These are phyloP conservation scores for Oreotrochilus melanogaster DNA, from an alignment of 2,113 vertebrate species.

Conservation along the genomic window DNA sequence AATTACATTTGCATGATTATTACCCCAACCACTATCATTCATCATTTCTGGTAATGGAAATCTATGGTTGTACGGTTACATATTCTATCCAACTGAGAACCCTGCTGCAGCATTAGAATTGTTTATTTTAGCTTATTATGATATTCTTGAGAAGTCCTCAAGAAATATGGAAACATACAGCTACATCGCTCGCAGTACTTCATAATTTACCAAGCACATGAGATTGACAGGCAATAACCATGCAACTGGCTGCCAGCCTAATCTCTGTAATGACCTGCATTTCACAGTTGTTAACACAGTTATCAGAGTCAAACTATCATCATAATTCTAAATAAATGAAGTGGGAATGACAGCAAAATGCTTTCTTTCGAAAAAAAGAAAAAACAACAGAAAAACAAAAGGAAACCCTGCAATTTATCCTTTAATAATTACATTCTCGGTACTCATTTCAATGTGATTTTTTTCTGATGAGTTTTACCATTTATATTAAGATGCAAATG, in stretches of 20 bases:
- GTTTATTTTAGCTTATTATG: conserved; percentile 20
- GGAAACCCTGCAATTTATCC: neutral
- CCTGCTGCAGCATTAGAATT: neutral
- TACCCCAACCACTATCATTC: neutral
- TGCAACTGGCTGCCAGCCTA: neutral
- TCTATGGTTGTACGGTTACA: neutral
- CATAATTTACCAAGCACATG: neutral
- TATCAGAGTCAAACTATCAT: neutral
- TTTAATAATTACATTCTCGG: neutral
- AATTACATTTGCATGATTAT: conserved; percentile 54
- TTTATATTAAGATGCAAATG: conserved; percentile 5
- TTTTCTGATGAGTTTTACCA: neutral
- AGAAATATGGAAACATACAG: neutral
- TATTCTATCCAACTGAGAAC: conserved; percentile 3
- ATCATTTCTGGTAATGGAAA: conserved; percentile 17
- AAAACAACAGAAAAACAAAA: too few relatives aligned
- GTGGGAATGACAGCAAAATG: neutral
- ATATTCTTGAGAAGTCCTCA: conserved; percentile 17
- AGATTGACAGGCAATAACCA: neutral
- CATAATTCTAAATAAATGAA: neutral
- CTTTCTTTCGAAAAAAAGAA: neutral
- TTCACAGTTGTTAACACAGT: conserved; percentile 39
- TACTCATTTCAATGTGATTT: neutral
- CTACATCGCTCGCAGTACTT: neutral
- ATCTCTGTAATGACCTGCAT: neutral